Evolutionary conservation across 2,797 vertebrate genomes (phyloP).

Genomic region (Crocodylus rhombifer): DNA sequence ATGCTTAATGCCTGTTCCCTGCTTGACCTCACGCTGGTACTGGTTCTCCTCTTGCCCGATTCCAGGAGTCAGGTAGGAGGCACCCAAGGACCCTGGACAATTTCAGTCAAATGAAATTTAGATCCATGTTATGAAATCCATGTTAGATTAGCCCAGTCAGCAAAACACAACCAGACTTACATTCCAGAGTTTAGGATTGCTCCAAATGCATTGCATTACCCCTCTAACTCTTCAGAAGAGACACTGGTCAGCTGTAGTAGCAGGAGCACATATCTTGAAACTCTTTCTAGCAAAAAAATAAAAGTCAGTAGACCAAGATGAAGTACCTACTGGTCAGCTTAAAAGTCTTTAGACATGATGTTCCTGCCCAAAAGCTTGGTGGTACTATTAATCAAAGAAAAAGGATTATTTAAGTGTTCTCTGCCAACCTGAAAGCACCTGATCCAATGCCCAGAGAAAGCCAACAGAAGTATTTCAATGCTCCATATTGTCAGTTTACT

Average conservation of each 20-base stretch:
- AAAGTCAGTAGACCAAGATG: not conserved
- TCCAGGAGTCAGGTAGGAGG: not conserved
- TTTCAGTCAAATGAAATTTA: not conserved
- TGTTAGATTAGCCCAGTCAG: not conserved
- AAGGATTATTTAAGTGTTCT: not conserved
- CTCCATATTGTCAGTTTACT: not conserved
- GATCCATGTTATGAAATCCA: not conserved
- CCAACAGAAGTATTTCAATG: not conserved
- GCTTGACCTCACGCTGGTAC: not conserved
- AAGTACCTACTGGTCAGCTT: not conserved
- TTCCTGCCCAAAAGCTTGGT: not conserved
- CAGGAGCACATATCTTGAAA: not conserved
- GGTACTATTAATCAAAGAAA: not conserved
- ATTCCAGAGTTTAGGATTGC: not conserved
- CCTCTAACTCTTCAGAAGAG: not conserved
- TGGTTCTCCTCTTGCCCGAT: not conserved
- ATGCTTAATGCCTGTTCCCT: not conserved
- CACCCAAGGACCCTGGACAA: fast-evolving
- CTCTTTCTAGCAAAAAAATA: not conserved
- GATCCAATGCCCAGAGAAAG: not conserved
- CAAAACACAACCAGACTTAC: not conserved
- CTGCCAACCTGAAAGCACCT: not conserved
- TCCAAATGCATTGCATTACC: not conserved
- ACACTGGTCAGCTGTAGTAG: not conserved
- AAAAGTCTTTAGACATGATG: not conserved